These are phyloP conservation scores for Alces alces DNA, from an alignment of 2,113 vertebrate species.

Conservation along the genomic window DNA sequence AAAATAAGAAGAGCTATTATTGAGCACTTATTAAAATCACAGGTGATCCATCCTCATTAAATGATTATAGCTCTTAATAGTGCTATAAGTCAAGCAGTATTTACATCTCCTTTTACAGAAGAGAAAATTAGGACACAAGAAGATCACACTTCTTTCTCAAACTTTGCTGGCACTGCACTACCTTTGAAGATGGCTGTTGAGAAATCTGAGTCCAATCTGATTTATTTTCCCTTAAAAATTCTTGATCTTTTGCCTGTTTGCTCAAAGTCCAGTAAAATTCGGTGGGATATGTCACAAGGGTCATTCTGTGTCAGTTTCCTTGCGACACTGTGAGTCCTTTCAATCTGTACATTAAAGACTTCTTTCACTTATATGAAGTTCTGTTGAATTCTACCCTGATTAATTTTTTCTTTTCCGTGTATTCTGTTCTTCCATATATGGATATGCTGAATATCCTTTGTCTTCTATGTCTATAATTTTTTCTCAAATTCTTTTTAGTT, in stretches of 20 bases:
- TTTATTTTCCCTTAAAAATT: background rate
- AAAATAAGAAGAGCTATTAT: background rate
- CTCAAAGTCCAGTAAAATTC: background rate
- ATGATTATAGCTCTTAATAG: background rate
- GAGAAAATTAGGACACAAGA: background rate
- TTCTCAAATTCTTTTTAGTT: background rate
- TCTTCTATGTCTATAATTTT: background rate
- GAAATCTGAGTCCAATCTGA: background rate
- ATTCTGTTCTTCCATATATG: background rate
- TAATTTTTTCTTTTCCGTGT: background rate
- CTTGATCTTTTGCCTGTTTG: background rate
- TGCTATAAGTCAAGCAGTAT: background rate
- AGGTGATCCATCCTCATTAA: background rate
- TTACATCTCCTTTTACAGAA: background rate
- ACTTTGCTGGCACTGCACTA: background rate
- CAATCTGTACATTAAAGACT: background rate
- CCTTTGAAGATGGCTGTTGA: background rate
- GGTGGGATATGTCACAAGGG: background rate
- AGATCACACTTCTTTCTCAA: background rate
- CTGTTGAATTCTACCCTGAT: background rate
- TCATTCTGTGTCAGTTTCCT: background rate
- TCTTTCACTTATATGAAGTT: background rate
- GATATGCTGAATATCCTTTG: background rate
- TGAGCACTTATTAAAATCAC: background rate
- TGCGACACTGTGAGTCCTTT: background rate